Percentiles rank a stretch among this genome's conserved stretches.
Conservation (phyloP, 92 coral and sea anemone species). For the Zoanthus solanderi region DNA sequence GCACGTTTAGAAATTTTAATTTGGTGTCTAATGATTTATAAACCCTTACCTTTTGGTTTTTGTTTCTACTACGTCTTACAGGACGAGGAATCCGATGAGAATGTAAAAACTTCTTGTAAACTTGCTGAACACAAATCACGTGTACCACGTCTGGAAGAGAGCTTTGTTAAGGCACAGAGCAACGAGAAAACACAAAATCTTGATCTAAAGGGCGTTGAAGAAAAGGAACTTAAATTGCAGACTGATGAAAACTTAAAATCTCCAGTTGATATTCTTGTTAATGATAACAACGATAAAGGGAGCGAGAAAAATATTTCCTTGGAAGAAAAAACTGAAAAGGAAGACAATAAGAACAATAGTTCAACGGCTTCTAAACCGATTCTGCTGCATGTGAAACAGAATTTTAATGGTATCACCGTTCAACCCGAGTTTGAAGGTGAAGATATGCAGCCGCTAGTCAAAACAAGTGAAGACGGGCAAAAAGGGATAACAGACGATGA, state of each 20-base stretch:
- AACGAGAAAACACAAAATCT: background rate
- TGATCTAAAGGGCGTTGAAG: background rate
- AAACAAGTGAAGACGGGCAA: conserved; percentile 48
- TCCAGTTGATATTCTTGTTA: background rate
- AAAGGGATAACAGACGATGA: conserved; percentile 9
- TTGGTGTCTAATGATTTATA: too few species aligned
- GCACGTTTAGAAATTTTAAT: too few species aligned
- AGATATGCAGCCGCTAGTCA: conserved; percentile 79
- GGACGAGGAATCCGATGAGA: conserved; percentile 56
- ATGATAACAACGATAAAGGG: background rate
- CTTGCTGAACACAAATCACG: conserved; percentile 9
- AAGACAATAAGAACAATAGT: background rate
- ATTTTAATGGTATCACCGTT: conserved; percentile 81
- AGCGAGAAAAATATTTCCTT: background rate
- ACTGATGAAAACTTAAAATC: background rate
- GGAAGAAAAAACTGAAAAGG: background rate
- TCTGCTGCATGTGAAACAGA: conserved; percentile 76
- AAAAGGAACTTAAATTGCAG: background rate
- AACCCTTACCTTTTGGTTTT: background rate
- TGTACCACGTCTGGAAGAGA: conserved; percentile 70
- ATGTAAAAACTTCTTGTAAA: conserved; percentile 12
- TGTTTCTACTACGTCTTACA: conserved; percentile 19
- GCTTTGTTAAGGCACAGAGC: conserved; percentile 79
- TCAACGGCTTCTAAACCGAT: conserved; percentile 6
- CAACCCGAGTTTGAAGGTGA: conserved; percentile 90